Evolutionary conservation across 2,888 invertebrate species (phyloP).

Genomic region (Sycophila texana): DNA sequence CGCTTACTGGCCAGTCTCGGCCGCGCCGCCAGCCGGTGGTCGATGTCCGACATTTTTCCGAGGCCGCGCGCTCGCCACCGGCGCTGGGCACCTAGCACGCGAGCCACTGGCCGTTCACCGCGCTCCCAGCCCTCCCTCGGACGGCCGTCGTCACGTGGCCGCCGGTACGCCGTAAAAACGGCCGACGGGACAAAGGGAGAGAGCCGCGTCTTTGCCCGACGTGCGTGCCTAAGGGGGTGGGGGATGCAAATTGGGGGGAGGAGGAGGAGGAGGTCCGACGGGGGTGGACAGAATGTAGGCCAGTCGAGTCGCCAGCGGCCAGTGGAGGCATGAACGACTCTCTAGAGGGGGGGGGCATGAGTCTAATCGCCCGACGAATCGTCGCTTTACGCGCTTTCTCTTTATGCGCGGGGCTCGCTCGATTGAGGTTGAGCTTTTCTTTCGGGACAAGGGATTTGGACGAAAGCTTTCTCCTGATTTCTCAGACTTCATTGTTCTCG

Average conservation of each 20-base stretch:
- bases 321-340: constrained; percentile 5
- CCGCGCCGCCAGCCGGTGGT: constrained; percentile 40
- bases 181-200: constrained; percentile 13
- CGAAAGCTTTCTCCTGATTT: too few species aligned
- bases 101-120: constrained; percentile 50
- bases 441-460: neutral
- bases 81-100: constrained; percentile 35
- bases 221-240: constrained; percentile 15
- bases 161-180: constrained; percentile 12
- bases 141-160: constrained; percentile 28
- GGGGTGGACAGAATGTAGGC: constrained; percentile 45
- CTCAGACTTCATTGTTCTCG: too few species aligned
- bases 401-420: too few species aligned
- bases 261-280: neutral
- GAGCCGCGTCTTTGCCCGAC: neutral
- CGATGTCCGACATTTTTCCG: constrained; percentile 60
- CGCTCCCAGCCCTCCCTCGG: neutral
- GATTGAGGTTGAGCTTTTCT: neutral
- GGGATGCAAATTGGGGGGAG: constrained; percentile 44
- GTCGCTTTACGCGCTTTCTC: neutral
- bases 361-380: constrained; percentile 18
- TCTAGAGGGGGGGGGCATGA: neutral
- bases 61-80: constrained; percentile 21
- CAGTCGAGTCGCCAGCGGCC: constrained; percentile 39
- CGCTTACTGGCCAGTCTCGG: constrained; percentile 28